phyloP scores from a whole-genome alignment of 2,797 vertebrate species.

The Adrianichthys oophorus region DNA sequence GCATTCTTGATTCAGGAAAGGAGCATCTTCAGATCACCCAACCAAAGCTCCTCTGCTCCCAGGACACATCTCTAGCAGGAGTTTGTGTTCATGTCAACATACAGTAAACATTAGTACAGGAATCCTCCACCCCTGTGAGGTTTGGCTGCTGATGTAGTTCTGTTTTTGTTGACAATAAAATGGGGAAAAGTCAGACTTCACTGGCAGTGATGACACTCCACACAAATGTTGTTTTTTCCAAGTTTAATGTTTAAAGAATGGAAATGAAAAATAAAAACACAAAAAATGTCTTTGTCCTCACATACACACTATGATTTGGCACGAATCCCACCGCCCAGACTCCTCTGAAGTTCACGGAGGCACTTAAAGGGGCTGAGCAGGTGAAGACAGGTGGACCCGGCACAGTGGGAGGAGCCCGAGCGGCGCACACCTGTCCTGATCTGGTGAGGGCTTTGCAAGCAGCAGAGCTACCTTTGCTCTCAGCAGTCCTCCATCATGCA shows the following conservation, averaged over 20 bases:
- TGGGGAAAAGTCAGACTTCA: too few relatives aligned
- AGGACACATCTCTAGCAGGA: too few relatives aligned
- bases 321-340: constrained; percentile 19
- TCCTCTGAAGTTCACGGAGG: constrained; percentile 38
- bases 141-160: too few relatives aligned
- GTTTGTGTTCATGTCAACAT: too few relatives aligned
- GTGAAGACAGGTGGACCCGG: constrained; percentile 13
- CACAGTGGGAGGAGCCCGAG: too few relatives aligned
- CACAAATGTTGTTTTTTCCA: constrained; percentile 26
- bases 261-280: neutral
- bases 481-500: constrained; percentile 54
- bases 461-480: constrained; percentile 11
- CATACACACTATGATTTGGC: constrained; percentile 48
- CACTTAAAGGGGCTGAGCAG: constrained; percentile 38
- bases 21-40: too few relatives aligned
- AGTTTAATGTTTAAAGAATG: constrained; percentile 52
- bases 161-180: too few relatives aligned
- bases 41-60: too few relatives aligned
- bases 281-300: constrained; percentile 26
- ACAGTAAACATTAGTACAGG: too few relatives aligned
- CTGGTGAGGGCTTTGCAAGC: neutral
- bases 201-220: constrained; percentile 14
- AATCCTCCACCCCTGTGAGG: too few relatives aligned
- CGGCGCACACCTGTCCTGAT: constrained; percentile 9
- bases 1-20: too few relatives aligned